Percentiles rank a stretch among this genome's conserved stretches.
Evolutionary conservation across 92 coral and sea anemone genomes (phyloP).

Genomic region (Porites lobata): DNA sequence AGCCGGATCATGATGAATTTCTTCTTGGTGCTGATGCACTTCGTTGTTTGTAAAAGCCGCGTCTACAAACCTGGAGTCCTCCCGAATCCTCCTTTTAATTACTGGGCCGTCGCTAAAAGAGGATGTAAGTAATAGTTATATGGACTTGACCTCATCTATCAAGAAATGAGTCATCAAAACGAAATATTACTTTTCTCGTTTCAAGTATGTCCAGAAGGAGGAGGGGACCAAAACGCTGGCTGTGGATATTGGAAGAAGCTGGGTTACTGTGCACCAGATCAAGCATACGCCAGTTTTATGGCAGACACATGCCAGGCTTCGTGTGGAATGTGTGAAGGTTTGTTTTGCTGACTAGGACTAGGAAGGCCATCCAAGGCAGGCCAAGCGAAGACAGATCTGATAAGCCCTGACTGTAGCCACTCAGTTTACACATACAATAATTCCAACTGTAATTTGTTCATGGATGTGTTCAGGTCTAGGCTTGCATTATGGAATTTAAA

Average conservation of each 20-base stretch:
- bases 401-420: too few species aligned
- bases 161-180: too few species aligned
- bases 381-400: too few species aligned
- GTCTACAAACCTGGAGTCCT: neutral
- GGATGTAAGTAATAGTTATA: neutral
- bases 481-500: too few species aligned
- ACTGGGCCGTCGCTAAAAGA: neutral
- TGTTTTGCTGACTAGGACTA: neutral
- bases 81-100: neutral
- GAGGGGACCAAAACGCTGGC: conserved; percentile 56
- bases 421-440: too few species aligned
- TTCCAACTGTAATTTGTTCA: too few species aligned
- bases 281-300: conserved; percentile 50
- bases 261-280: conserved; percentile 45
- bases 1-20: neutral
- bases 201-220: conserved; percentile 59
- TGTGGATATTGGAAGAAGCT: conserved; percentile 56
- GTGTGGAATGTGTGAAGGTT: conserved; percentile 62
- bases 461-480: too few species aligned
- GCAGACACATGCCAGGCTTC: conserved; percentile 47
- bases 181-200: neutral
- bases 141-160: neutral
- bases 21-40: neutral
- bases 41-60: neutral
- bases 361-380: too few species aligned